Percentiles rank a stretch among this genome's conserved stretches.
Evolutionary conservation across 2,797 vertebrate species (phyloP).

Genomic region (Anguilla pacifica): DNA sequence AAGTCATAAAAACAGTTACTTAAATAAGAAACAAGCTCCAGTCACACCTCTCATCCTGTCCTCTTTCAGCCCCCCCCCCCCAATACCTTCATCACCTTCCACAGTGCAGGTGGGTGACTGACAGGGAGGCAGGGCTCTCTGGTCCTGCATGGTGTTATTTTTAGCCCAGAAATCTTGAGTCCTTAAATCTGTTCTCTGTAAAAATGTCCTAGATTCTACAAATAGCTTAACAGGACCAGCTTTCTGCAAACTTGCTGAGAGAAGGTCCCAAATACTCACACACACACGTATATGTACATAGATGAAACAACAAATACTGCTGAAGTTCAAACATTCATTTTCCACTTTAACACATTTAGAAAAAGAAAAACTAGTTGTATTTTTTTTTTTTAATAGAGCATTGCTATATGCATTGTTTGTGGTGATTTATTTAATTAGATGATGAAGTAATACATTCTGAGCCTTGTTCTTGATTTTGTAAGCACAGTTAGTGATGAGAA

Average conservation of each 20-base stretch:
- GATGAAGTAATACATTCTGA: not conserved
- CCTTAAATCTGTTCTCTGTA: not conserved
- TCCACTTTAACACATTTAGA: too few relatives aligned
- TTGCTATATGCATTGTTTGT: not conserved
- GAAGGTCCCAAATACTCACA: not conserved
- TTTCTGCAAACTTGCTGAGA: not conserved
- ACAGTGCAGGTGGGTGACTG: not conserved
- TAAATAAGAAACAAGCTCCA: not conserved
- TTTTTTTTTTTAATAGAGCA: not conserved
- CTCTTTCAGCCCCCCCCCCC: not conserved
- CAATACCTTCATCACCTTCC: not conserved
- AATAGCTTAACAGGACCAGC: not conserved
- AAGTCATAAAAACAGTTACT: not conserved
- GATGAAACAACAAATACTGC: too few relatives aligned
- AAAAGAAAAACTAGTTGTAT: too few relatives aligned
- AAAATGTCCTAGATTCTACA: constrained; percentile 19
- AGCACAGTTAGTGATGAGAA: not conserved
- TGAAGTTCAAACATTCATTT: too few relatives aligned
- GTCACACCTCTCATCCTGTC: not conserved
- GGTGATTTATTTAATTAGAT: not conserved
- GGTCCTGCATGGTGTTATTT: not conserved
- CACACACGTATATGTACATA: not conserved
- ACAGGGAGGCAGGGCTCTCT: not conserved
- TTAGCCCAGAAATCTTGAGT: not conserved
- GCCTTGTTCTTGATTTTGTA: not conserved